Conservation (phyloP, 2,113 vertebrate genomes). For the Myotis brandtii region DNA sequence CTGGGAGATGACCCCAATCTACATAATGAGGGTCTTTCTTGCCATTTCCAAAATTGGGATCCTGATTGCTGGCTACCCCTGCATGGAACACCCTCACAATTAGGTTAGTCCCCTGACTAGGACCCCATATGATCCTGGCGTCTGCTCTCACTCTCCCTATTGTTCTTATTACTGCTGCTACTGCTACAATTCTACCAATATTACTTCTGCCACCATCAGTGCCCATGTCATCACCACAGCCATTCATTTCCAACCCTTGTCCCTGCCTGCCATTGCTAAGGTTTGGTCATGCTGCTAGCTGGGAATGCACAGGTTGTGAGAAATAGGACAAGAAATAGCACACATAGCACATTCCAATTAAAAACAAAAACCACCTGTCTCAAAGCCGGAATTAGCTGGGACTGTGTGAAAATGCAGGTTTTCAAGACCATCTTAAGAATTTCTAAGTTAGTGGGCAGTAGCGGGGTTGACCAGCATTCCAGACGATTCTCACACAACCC, state of each 20-base stretch:
- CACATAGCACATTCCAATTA: conserved; percentile 32
- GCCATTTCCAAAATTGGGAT: not conserved
- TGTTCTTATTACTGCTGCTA: not conserved
- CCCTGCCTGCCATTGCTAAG: not conserved
- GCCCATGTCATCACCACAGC: not conserved
- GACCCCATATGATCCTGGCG: not conserved
- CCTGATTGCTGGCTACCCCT: not conserved
- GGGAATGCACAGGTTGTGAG: not conserved
- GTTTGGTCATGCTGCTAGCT: not conserved
- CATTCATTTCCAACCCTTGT: not conserved
- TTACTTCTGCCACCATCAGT: not conserved
- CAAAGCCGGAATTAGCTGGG: not conserved
- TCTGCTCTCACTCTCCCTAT: not conserved
- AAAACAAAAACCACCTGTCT: not conserved
- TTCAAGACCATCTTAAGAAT: not conserved
- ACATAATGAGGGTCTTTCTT: not conserved
- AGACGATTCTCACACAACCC: not conserved
- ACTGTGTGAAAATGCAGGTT: not conserved
- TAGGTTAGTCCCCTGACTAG: not conserved
- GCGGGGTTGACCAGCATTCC: not conserved
- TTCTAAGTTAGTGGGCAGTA: not conserved
- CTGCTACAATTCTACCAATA: not conserved
- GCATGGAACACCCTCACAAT: not conserved
- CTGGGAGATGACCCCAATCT: not conserved
- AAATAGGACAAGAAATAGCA: not conserved